Evolutionary conservation across 2,797 vertebrate species (phyloP).

Genomic region (Apodemus agrarius): DNA sequence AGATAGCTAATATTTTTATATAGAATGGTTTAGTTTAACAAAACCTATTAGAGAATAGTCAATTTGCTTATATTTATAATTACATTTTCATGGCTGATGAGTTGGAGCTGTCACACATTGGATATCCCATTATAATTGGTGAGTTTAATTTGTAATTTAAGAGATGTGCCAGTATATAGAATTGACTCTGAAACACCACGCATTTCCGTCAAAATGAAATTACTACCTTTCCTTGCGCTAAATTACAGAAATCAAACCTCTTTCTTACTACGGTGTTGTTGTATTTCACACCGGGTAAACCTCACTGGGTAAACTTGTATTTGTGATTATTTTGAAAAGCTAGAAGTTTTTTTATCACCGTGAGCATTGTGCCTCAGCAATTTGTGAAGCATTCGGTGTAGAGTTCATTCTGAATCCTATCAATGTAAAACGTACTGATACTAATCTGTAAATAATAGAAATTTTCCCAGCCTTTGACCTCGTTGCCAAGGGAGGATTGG

Average conservation of each 20-base stretch:
- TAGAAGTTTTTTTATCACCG: slow-evolving; percentile 30
- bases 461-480: neutral
- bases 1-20: slow-evolving; percentile 76
- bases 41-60: slow-evolving; percentile 77
- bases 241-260: neutral
- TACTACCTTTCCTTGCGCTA: slow-evolving; percentile 23
- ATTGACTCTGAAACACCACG: slow-evolving; percentile 49
- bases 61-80: slow-evolving; percentile 81
- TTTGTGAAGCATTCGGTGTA: neutral
- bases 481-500: neutral
- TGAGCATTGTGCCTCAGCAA: slow-evolving; percentile 14
- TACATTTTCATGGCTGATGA: slow-evolving; percentile 84
- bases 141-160: slow-evolving; percentile 81
- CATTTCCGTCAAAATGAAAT: slow-evolving; percentile 59
- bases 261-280: slow-evolving; percentile 13
- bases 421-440: neutral
- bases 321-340: slow-evolving; percentile 52
- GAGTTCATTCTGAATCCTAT: slow-evolving; percentile 13
- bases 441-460: neutral
- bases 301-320: slow-evolving; percentile 30
- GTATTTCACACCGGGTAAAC: neutral
- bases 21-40: slow-evolving; percentile 74
- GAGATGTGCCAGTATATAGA: slow-evolving; percentile 49
- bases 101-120: slow-evolving; percentile 78
- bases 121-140: slow-evolving; percentile 80